phyloP scores from a whole-genome alignment of 2,113 vertebrate species.

The Corythoichthys haematopterus region DNA sequence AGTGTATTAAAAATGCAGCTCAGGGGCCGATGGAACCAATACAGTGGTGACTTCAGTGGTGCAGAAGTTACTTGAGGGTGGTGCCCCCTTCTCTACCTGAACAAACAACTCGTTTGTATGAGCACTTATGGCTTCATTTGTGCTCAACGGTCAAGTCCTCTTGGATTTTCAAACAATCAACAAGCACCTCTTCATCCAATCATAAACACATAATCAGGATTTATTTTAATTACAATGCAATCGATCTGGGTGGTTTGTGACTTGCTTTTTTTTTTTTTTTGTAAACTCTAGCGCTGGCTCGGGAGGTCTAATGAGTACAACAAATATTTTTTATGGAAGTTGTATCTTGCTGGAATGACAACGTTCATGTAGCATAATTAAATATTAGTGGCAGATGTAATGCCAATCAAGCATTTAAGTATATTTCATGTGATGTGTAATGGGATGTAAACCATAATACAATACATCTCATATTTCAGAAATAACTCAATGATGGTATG shows the following conservation, averaged over 20 bases:
- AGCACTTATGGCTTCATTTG: constrained; percentile 19
- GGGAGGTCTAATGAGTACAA: neutral
- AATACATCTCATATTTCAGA: neutral
- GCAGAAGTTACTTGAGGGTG: constrained; percentile 16
- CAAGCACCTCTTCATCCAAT: constrained; percentile 5
- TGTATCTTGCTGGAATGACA: constrained; percentile 5
- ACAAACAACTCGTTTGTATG: constrained; percentile 27
- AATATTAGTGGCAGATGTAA: neutral
- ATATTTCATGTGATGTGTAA: neutral
- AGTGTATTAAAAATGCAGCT: constrained; percentile 29
- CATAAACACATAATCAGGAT: constrained; percentile 28
- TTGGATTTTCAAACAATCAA: constrained; percentile 5
- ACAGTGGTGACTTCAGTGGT: constrained; percentile 16
- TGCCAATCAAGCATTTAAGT: neutral
- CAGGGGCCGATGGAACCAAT: constrained; percentile 17
- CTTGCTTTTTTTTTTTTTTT: constrained; percentile 8
- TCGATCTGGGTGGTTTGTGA: constrained; percentile 35
- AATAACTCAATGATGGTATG: neutral
- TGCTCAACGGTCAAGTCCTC: constrained; percentile 8
- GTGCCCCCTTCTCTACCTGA: neutral
- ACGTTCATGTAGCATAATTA: constrained; percentile 1
- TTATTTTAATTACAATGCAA: constrained; percentile 24
- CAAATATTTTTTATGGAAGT: neutral
- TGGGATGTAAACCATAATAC: neutral
- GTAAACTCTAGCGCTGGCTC: neutral